Percentiles rank a stretch among this genome's conserved stretches.
These are phyloP conservation scores for Campaea margaritaria DNA, from an alignment of 2,888 invertebrate species.

Conservation along the genomic window DNA sequence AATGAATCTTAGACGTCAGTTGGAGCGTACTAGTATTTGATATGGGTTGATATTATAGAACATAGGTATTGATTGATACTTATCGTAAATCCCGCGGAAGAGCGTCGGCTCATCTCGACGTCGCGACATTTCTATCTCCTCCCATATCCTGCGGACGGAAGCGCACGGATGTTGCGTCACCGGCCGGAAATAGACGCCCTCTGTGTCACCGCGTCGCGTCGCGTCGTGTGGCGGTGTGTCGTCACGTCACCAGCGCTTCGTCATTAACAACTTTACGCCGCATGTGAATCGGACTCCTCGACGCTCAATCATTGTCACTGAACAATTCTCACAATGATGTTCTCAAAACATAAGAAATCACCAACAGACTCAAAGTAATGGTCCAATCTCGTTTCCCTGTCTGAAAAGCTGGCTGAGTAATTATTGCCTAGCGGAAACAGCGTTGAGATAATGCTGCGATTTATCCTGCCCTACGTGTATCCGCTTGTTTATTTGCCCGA, in stretches of 20 bases:
- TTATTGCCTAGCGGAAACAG: conserved; percentile 70
- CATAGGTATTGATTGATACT: not conserved
- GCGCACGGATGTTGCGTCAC: conserved; percentile 80
- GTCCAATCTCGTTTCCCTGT: conserved; percentile 42
- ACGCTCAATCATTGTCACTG: conserved; percentile 19
- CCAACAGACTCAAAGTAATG: conserved; percentile 64
- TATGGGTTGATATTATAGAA: not conserved
- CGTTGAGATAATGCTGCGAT: conserved; percentile 66
- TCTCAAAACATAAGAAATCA: conserved; percentile 51
- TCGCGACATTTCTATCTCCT: conserved; percentile 69
- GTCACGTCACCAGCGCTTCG: conserved; percentile 49
- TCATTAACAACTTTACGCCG: conserved; percentile 40
- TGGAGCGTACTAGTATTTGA: not conserved
- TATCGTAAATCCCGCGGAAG: conserved; percentile 69
- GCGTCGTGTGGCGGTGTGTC: conserved; percentile 42
- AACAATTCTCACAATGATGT: conserved; percentile 16
- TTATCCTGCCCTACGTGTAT: conserved; percentile 60
- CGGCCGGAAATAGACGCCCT: conserved; percentile 81
- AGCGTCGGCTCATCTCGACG: conserved; percentile 65
- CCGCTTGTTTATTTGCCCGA: conserved; percentile 54
- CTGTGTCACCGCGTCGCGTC: conserved; percentile 69
- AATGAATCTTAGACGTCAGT: no score
- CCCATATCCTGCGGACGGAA: conserved; percentile 79
- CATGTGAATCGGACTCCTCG: conserved; percentile 10
- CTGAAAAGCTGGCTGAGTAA: conserved; percentile 47